Conservation (phyloP, 2,888 invertebrate species). For the Oxycera nigricornis region DNA sequence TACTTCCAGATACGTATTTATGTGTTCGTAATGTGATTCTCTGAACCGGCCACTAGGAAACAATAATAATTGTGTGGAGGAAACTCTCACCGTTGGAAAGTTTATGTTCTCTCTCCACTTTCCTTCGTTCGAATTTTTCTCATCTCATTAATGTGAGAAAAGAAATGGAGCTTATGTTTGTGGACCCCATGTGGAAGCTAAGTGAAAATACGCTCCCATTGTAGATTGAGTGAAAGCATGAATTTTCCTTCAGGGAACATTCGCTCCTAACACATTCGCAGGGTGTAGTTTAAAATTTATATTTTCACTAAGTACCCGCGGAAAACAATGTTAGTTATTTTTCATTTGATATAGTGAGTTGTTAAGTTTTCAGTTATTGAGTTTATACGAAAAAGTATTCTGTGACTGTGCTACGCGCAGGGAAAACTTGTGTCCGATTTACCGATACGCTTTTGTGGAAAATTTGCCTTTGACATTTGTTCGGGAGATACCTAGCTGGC, state of each 20-base stretch:
- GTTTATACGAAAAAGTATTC: neutral
- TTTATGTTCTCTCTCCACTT: neutral
- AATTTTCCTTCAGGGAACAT: slow-evolving; percentile 23
- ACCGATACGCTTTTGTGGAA: neutral
- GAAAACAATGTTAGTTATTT: slow-evolving; percentile 13
- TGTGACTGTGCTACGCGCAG: neutral
- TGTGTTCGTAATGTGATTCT: neutral
- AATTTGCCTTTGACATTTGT: slow-evolving; percentile 33
- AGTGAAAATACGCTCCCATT: slow-evolving; percentile 9
- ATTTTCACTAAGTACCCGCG: slow-evolving; percentile 10
- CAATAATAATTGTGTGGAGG: neutral
- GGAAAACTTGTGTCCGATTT: neutral
- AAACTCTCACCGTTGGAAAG: neutral
- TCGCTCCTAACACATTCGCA: slow-evolving; percentile 31
- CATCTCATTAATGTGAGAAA: neutral
- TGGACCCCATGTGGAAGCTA: slow-evolving; percentile 14
- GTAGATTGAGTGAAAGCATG: slow-evolving; percentile 1
- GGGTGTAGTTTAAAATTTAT: slow-evolving; percentile 33
- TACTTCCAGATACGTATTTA: neutral
- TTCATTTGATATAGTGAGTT: neutral
- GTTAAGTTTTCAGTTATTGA: neutral
- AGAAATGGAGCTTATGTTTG: slow-evolving; percentile 9
- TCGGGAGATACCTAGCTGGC: slow-evolving; percentile 1
- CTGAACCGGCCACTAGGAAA: neutral
- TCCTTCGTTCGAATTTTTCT: neutral